A percentile compares a stretch with the other conserved stretches of the same genome.
Conservation (phyloP, 2,888 invertebrate species). For the Meteorus cinctellus region DNA sequence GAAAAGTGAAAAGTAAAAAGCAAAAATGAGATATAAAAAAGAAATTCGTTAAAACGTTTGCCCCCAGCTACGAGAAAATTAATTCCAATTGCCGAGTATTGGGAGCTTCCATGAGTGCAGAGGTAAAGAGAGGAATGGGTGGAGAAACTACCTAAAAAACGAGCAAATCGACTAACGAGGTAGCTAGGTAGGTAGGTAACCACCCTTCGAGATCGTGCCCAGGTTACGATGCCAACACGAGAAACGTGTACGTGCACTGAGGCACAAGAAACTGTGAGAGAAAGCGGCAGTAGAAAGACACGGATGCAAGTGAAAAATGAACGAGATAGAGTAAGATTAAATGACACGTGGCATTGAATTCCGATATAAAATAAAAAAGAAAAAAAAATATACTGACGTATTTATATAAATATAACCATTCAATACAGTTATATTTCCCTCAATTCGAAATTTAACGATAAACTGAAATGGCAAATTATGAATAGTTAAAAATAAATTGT, state of each 20-base stretch:
- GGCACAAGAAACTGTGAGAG: constrained; percentile 9
- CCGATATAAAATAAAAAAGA: constrained; percentile 47
- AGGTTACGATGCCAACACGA: constrained; percentile 23
- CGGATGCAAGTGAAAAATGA: neutral
- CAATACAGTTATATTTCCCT: neutral
- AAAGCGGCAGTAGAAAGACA: constrained; percentile 23
- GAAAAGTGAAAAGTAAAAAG: neutral
- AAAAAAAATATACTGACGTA: neutral
- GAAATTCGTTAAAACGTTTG: constrained; percentile 58
- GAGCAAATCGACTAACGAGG: constrained; percentile 44
- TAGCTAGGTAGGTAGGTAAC: constrained; percentile 39
- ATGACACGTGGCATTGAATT: constrained; percentile 40
- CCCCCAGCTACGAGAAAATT: constrained; percentile 61
- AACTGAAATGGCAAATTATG: neutral
- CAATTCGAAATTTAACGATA: neutral
- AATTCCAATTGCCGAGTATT: constrained; percentile 61
- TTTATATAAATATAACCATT: neutral
- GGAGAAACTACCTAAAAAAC: constrained; percentile 33
- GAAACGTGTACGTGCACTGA: constrained; percentile 29
- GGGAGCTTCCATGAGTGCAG: constrained; percentile 2
- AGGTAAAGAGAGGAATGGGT: constrained; percentile 6
- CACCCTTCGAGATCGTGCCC: constrained; percentile 39
- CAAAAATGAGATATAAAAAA: constrained; percentile 12
- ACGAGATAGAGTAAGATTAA: constrained; percentile 15
- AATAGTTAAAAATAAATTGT: neutral